phyloP scores from a whole-genome alignment of 2,113 vertebrate genomes.

The Phalacrocorax carbo region DNA sequence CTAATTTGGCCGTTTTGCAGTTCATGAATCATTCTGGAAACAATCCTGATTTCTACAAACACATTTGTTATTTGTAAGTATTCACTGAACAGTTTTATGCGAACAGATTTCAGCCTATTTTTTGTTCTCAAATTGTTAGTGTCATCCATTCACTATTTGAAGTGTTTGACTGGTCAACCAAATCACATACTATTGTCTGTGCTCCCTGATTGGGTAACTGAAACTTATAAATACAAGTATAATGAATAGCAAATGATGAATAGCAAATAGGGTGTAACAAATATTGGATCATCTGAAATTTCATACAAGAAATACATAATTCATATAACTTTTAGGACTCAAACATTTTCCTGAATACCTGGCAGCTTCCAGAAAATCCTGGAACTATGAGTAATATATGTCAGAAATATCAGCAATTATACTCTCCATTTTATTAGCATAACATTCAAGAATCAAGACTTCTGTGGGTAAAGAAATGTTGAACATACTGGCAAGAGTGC shows the following conservation, averaged over 20 bases:
- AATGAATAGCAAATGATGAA: slow-evolving; percentile 61
- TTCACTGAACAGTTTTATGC: slow-evolving; percentile 49
- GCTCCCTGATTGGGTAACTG: slow-evolving; percentile 28
- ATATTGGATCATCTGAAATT: slow-evolving; percentile 30
- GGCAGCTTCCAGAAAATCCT: background rate
- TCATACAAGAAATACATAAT: slow-evolving; percentile 48
- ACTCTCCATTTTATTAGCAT: background rate
- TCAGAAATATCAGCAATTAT: slow-evolving; percentile 14
- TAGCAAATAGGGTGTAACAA: slow-evolving; percentile 52
- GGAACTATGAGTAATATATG: background rate
- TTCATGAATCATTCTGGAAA: slow-evolving; percentile 61
- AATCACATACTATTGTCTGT: slow-evolving; percentile 59
- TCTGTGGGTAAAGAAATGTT: background rate
- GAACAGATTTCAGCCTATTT: slow-evolving; percentile 54
- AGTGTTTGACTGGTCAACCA: slow-evolving; percentile 62
- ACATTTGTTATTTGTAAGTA: slow-evolving; percentile 58
- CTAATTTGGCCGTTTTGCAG: slow-evolving; percentile 54
- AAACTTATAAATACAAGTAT: slow-evolving; percentile 46
- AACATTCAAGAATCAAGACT: background rate
- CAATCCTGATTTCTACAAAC: slow-evolving; percentile 43
- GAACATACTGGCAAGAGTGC: background rate
- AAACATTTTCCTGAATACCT: slow-evolving; percentile 11
- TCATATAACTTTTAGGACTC: slow-evolving; percentile 33
- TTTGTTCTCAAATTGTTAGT: slow-evolving; percentile 45
- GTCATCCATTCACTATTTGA: slow-evolving; percentile 52